These are phyloP conservation scores for Ophioderma brevispina DNA, from an alignment of 35 echinoderm and acorn worm genomes.

Conservation along the genomic window DNA sequence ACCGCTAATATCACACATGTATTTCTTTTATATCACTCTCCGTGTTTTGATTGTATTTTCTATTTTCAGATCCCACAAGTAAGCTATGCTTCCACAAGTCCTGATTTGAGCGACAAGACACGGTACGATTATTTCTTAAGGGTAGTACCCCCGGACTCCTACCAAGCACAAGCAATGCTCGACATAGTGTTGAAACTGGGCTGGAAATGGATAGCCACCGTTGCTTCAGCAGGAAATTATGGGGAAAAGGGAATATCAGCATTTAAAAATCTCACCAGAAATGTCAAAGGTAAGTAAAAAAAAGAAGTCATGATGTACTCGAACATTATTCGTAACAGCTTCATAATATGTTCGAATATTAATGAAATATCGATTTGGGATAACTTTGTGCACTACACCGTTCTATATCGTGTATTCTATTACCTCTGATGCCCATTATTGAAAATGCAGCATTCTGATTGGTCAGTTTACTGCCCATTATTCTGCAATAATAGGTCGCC, in stretches of 20 bases:
- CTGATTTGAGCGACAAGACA: constrained; percentile 93
- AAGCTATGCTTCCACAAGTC: constrained; percentile 95
- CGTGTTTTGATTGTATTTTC: neutral
- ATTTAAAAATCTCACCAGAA: constrained; percentile 83
- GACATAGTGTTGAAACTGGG: constrained; percentile 78
- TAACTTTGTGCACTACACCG: too few relatives aligned
- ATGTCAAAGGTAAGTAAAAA: neutral
- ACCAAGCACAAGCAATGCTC: constrained; percentile 95
- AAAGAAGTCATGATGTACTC: too few relatives aligned
- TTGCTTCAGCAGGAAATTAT: constrained; percentile 88
- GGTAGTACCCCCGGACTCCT: constrained; percentile 93
- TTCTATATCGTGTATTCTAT: too few relatives aligned
- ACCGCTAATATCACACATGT: neutral
- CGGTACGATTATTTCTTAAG: constrained; percentile 91
- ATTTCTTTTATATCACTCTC: neutral
- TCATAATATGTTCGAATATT: too few relatives aligned
- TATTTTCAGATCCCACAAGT: constrained; percentile 96
- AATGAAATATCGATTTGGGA: too few relatives aligned
- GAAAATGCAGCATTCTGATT: too few relatives aligned
- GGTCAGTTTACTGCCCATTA: too few relatives aligned
- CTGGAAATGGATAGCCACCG: constrained; percentile 88
- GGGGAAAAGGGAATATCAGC: constrained; percentile 93
- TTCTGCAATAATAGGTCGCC: too few relatives aligned
- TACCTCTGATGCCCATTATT: too few relatives aligned
- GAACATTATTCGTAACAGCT: too few relatives aligned